Percentiles rank a stretch among this genome's conserved stretches.
phyloP scores from a whole-genome alignment of 2,888 invertebrate species.

The Ophioninae sp. region DNA sequence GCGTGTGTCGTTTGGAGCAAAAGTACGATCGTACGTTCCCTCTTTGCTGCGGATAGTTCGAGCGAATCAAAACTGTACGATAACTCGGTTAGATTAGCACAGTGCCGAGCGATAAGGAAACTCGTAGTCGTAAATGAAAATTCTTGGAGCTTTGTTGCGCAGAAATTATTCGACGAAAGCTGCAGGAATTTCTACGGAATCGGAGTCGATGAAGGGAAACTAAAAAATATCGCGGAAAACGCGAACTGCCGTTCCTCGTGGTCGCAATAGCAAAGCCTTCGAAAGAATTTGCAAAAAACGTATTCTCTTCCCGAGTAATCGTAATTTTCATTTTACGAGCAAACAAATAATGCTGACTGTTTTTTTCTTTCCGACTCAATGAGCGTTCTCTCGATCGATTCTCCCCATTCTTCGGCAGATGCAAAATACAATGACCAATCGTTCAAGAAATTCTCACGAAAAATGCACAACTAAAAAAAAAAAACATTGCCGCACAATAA shows the following conservation, averaged over 20 bases:
- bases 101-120: slow-evolving; percentile 37
- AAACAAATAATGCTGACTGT: too few relatives aligned
- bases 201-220: slow-evolving; percentile 37
- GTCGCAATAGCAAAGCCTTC: slow-evolving; percentile 6
- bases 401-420: background rate
- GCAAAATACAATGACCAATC: background rate
- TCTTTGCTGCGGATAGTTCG: slow-evolving; percentile 19
- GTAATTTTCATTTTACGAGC: too few relatives aligned
- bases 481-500: too few relatives aligned
- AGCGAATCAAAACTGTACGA: slow-evolving; percentile 54
- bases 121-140: slow-evolving; percentile 33
- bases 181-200: slow-evolving; percentile 18
- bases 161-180: slow-evolving; percentile 53
- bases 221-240: slow-evolving; percentile 34
- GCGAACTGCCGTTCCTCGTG: slow-evolving; percentile 32
- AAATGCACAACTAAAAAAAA: too few relatives aligned
- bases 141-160: slow-evolving; percentile 51
- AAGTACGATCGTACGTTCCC: background rate
- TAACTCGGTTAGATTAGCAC: slow-evolving; percentile 46
- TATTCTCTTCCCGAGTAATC: too few relatives aligned
- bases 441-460: too few relatives aligned
- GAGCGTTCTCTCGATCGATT: background rate
- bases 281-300: background rate
- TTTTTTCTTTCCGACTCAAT: too few relatives aligned
- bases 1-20: slow-evolving; percentile 8